A percentile compares a stretch with the other conserved stretches of the same genome.
Conservation (phyloP, 2,888 invertebrate species). For the Entomobrya multifasciata region DNA sequence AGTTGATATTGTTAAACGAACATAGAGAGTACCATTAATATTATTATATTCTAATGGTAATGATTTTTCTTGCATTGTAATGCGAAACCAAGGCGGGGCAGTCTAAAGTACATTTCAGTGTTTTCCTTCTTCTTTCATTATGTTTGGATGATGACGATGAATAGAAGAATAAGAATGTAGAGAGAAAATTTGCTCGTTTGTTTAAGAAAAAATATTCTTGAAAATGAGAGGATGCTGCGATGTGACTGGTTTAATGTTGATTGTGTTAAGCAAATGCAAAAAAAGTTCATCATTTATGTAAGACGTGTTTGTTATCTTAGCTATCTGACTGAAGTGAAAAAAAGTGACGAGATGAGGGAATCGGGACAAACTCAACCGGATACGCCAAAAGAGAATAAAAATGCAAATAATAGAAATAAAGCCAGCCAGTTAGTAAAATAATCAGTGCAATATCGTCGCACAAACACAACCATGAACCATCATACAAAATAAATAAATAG, state of each 20-base stretch:
- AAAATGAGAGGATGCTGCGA: background rate
- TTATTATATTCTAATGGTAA: conserved; percentile 32
- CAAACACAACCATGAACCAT: background rate
- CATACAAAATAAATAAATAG: background rate
- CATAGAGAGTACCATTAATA: conserved; percentile 11
- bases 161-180: background rate
- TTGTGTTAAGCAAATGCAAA: too few species aligned
- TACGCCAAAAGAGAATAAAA: background rate
- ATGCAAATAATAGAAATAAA: background rate
- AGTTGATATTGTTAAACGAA: background rate
- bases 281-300: too few species aligned
- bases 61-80: conserved; percentile 45
- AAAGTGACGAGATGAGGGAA: too few species aligned
- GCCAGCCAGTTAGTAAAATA: background rate
- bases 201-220: background rate
- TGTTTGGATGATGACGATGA: conserved; percentile 24
- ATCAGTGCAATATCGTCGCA: conserved; percentile 8
- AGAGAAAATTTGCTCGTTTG: background rate
- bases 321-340: too few species aligned
- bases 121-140: conserved; percentile 55
- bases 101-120: conserved; percentile 59
- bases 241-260: too few species aligned
- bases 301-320: too few species aligned
- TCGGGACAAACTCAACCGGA: conserved; percentile 1
- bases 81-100: conserved; percentile 55